phyloP scores from a whole-genome alignment of 2,888 invertebrate genomes.

The Lasius fuliginosus region DNA sequence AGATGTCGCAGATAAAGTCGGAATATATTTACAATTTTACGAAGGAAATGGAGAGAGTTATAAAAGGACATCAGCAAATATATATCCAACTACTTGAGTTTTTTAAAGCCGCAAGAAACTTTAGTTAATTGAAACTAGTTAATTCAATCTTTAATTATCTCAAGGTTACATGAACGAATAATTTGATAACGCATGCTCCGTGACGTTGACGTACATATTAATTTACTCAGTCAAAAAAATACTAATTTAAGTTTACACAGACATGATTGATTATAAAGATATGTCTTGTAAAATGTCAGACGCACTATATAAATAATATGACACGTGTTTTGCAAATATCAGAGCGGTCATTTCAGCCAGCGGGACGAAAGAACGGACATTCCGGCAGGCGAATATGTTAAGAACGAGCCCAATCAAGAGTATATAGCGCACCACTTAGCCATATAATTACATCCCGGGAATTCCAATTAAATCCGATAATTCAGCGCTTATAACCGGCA shows the following conservation, averaged over 20 bases:
- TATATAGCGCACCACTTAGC: not conserved
- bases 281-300: slow-evolving; percentile 23
- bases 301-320: not conserved
- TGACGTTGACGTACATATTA: not conserved
- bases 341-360: not conserved
- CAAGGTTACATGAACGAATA: not conserved
- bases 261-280: not conserved
- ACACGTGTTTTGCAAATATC: slow-evolving; percentile 1
- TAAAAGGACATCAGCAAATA: not conserved
- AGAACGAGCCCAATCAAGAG: slow-evolving; percentile 5
- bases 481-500: slow-evolving; percentile 33
- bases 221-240: not conserved
- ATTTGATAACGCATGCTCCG: not conserved
- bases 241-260: not conserved
- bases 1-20: not conserved
- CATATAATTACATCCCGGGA: slow-evolving; percentile 38
- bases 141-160: slow-evolving; percentile 11
- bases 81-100: not conserved
- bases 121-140: slow-evolving; percentile 8
- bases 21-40: not conserved
- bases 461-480: slow-evolving; percentile 56
- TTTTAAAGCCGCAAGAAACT: not conserved
- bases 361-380: slow-evolving; percentile 3
- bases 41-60: not conserved
- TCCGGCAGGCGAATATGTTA: slow-evolving; percentile 20